A percentile compares a stretch with the other conserved stretches of the same genome.
Evolutionary conservation across 2,797 vertebrate genomes (phyloP).

Genomic region (Toxotes lorentzi): DNA sequence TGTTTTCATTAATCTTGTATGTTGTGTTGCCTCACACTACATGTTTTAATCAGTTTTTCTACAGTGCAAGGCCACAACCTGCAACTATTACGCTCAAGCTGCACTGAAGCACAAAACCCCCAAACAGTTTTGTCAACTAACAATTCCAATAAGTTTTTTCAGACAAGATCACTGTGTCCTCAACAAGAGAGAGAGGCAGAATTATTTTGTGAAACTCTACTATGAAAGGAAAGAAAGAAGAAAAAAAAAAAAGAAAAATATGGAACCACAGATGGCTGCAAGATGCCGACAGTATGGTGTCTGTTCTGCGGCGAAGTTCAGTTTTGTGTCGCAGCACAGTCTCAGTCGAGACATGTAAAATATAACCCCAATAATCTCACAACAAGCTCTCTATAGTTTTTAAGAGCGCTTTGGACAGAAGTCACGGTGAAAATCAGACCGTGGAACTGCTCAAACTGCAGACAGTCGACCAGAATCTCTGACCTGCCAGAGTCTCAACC

Average conservation of each 20-base stretch:
- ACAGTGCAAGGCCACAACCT: not conserved
- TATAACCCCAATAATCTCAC: not conserved
- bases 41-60: not conserved
- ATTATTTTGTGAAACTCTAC: not conserved
- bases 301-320: not conserved
- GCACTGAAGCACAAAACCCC: not conserved
- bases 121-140: not conserved
- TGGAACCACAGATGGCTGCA: slow-evolving; percentile 2
- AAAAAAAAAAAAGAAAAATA: not conserved
- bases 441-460: not conserved
- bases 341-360: not conserved
- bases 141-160: not conserved
- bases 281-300: slow-evolving; percentile 3
- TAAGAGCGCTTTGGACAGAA: not conserved
- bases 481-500: not conserved
- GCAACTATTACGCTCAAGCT: not conserved
- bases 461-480: not conserved
- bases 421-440: not conserved
- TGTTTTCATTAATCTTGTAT: not conserved
- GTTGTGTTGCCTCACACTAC: too few relatives aligned
- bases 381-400: not conserved
- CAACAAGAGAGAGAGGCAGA: not conserved
- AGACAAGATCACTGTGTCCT: too few relatives aligned
- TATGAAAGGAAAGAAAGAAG: not conserved
- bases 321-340: not conserved